Conservation (phyloP, 2,888 invertebrate species). For the Hyalella azteca region DNA sequence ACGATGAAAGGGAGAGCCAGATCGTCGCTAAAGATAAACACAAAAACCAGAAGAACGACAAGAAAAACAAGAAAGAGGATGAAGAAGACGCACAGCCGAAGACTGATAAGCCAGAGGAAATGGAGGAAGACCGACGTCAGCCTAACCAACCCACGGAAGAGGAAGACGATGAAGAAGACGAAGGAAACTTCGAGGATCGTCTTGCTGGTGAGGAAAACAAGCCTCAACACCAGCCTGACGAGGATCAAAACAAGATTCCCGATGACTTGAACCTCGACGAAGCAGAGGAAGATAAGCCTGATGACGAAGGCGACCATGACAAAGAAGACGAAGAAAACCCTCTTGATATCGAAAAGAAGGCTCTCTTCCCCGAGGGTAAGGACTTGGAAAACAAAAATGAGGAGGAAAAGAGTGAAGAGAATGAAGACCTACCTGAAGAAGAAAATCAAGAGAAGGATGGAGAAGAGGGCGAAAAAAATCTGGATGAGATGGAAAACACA, state of each 20-base stretch:
- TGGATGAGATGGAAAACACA: conserved; percentile 61
- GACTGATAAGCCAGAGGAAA: conserved; percentile 63
- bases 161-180: conserved; percentile 62
- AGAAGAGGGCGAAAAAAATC: conserved; percentile 63
- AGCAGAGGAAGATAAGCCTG: conserved; percentile 63
- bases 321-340: conserved; percentile 63
- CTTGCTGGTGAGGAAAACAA: conserved; percentile 68
- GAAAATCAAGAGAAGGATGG: conserved; percentile 54
- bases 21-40: conserved; percentile 75
- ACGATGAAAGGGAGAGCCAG: conserved; percentile 68
- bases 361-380: conserved; percentile 61
- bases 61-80: conserved; percentile 62
- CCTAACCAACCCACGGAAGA: conserved; percentile 70
- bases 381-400: conserved; percentile 16
- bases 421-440: conserved; percentile 48
- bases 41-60: conserved; percentile 66
- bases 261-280: conserved; percentile 73
- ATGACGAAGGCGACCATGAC: conserved; percentile 66
- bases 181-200: conserved; percentile 70
- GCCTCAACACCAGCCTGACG: conserved; percentile 64
- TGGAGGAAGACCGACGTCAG: conserved; percentile 59
- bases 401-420: conserved; percentile 53
- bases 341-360: conserved; percentile 53
- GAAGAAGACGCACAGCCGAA: conserved; percentile 64
- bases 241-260: conserved; percentile 72